Conservation (phyloP, 2,113 vertebrate genomes). For the Microtus richardsoni region DNA sequence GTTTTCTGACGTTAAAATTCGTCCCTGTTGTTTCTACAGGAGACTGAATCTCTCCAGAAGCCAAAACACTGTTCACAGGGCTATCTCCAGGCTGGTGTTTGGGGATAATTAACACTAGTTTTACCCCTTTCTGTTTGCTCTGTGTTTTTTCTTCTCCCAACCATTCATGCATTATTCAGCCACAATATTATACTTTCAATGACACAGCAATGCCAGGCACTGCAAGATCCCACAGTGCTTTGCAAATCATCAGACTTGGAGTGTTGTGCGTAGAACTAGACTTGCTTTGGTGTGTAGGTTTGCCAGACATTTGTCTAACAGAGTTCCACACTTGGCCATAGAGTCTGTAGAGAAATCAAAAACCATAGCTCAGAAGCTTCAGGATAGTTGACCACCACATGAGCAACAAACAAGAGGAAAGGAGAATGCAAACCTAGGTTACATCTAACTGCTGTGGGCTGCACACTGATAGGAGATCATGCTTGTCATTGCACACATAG, state of each 20-base stretch:
- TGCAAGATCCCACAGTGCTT: neutral
- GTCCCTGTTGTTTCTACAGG: neutral
- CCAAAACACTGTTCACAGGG: fast-evolving
- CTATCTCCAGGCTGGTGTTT: fast-evolving
- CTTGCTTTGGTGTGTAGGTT: neutral
- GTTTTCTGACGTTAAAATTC: neutral
- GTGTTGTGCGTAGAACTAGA: neutral
- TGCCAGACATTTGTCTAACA: neutral
- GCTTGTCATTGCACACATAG: neutral
- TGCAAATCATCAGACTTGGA: neutral
- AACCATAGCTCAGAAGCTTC: neutral
- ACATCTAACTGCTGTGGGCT: neutral
- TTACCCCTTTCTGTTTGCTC: neutral
- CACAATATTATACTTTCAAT: neutral
- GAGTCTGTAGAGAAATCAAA: neutral
- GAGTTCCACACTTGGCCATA: neutral
- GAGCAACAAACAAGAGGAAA: neutral
- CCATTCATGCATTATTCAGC: neutral
- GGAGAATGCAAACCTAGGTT: fast-evolving
- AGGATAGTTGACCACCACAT: neutral
- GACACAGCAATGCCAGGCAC: neutral
- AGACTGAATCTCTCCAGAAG: neutral
- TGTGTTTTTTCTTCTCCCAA: neutral
- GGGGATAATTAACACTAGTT: neutral
- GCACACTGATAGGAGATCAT: neutral